A percentile compares a stretch with the other conserved stretches of the same genome.
These are phyloP conservation scores for Parazoanthus swiftii DNA, from an alignment of 92 coral and sea anemone species.

Conservation along the genomic window DNA sequence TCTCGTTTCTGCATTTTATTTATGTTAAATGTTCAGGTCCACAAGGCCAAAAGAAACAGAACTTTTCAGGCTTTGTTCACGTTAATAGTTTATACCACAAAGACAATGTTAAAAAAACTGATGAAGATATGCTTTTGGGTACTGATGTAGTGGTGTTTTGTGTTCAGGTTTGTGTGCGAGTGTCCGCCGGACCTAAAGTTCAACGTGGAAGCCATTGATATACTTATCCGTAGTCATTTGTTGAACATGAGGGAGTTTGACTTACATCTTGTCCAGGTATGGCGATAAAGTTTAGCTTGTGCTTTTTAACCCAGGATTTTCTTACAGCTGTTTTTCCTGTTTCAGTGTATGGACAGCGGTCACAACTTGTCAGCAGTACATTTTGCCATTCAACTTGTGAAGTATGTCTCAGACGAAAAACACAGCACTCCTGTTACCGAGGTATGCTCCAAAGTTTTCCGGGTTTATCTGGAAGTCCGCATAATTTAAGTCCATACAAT, in stretches of 20 bases:
- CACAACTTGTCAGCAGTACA: constrained; percentile 84
- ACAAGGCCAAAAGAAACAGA: too few species aligned
- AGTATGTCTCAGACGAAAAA: constrained; percentile 87
- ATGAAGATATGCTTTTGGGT: neutral
- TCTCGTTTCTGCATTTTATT: too few species aligned
- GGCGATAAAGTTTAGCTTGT: neutral
- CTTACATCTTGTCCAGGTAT: constrained; percentile 92
- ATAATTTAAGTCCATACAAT: too few species aligned
- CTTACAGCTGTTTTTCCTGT: constrained; percentile 15
- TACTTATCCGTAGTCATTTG: constrained; percentile 90
- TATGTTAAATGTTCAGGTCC: too few species aligned
- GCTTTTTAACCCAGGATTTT: neutral
- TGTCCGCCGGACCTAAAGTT: constrained; percentile 97
- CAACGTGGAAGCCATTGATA: constrained; percentile 96
- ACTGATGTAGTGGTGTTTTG: neutral
- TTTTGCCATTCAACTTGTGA: constrained; percentile 93
- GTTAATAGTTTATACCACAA: neutral
- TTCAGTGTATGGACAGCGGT: constrained; percentile 93
- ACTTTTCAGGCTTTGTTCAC: too few species aligned
- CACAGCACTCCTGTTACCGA: constrained; percentile 88
- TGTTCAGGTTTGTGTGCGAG: constrained; percentile 91
- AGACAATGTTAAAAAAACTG: neutral
- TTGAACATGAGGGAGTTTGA: constrained; percentile 98
- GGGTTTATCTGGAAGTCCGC: too few species aligned
- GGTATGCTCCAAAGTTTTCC: constrained; percentile 49